Percentiles rank a stretch among this genome's conserved stretches.
These are phyloP conservation scores for Eupithecia pulchellata DNA, from an alignment of 2,888 invertebrate species.

Conservation along the genomic window DNA sequence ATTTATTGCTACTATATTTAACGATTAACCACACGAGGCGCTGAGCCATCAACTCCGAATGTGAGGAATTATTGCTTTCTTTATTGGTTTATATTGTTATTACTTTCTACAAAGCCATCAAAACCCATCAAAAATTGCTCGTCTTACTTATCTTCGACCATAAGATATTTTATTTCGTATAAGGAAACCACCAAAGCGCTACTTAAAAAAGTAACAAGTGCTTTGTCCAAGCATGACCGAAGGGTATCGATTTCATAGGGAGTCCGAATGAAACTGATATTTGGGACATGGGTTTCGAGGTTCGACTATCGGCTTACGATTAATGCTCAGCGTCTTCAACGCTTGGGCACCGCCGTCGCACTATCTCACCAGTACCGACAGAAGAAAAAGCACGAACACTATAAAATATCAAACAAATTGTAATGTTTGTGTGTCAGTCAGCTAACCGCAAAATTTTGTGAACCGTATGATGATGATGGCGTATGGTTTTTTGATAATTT, in stretches of 20 bases:
- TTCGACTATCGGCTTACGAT: conserved; percentile 13
- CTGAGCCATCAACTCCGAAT: neutral
- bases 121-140: neutral
- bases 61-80: conserved; percentile 12
- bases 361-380: conserved; percentile 9
- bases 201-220: conserved; percentile 8
- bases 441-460: neutral
- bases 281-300: conserved; percentile 13
- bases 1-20: neutral
- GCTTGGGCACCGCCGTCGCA: conserved; percentile 3
- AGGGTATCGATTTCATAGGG: conserved; percentile 5
- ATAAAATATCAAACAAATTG: neutral
- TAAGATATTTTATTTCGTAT: neutral
- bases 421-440: neutral
- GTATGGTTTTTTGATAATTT: neutral
- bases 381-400: neutral
- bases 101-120: neutral
- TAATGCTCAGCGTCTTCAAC: conserved; percentile 15
- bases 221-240: conserved; percentile 9
- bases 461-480: neutral
- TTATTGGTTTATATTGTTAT: conserved; percentile 8
- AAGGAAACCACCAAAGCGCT: conserved; percentile 10
- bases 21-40: neutral
- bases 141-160: neutral
- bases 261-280: conserved; percentile 14